Evolutionary conservation across 2,888 invertebrate genomes (phyloP), one percentile per base, ranked within the genome.

Genomic region (Meloe dianella): DNA sequence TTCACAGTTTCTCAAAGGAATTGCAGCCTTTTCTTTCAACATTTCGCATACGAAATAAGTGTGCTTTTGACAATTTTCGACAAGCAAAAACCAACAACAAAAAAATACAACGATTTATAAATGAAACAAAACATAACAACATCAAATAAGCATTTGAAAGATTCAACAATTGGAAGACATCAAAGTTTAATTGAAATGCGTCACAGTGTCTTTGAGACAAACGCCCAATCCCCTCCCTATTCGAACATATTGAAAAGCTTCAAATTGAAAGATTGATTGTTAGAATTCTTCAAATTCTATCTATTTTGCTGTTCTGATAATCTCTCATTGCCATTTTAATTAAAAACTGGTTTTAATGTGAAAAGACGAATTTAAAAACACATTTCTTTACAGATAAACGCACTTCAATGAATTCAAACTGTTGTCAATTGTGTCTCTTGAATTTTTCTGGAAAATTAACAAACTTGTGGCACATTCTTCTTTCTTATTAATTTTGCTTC

Each of bases 101-200:
- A 29, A 14, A 51, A 2, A 20, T 2, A 30, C 30, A 57, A 64
- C 30, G 32, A 59, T 58, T 60, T 51, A 35, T 17, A 27, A 54
- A 54, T 17, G 47, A 57, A 60, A 66, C 30, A 59, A 54, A 59
- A 41, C 6, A 6, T 41, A 6, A 17, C 5, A 17, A 2, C 12
- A 9, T 47, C 22, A 20, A 24, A 27, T 61, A 65, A 71, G 63
- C 70, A 73, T 72, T 71, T 74, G 73, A 78, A 77, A 77, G 78
- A 78, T 78, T 71, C 70, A 71, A 71, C 71, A 17, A 73, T 73
- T 71, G 67, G 65, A 66, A 73, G 73, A 72, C 73, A 74, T 74
- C 74, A 75, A 78, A 79, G 75, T 79, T 80, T 80, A 79, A 79
- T 80, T 79, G 79, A 79, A 80, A 80, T 79, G 79, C 79, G 73